Evolutionary conservation across 2,888 invertebrate genomes (phyloP).

Genomic region (Allacma fusca): DNA sequence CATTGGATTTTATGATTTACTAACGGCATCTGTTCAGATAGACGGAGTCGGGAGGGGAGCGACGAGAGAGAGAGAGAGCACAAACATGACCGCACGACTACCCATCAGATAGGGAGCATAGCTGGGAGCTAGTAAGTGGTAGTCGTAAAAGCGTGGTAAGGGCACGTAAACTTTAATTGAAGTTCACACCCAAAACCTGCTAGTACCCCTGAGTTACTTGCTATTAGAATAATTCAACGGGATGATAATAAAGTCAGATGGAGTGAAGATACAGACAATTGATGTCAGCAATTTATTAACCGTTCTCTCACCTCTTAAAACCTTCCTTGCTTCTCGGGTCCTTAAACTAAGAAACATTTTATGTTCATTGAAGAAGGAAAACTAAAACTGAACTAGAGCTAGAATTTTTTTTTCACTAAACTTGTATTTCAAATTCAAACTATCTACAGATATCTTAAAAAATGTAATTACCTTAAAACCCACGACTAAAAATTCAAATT

Average conservation of each 20-base stretch:
- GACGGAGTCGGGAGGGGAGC: neutral
- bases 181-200: constrained; percentile 13
- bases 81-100: neutral
- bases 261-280: constrained; percentile 1
- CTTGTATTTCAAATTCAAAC: no score
- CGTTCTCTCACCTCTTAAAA: neutral
- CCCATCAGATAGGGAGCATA: neutral
- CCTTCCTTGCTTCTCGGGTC: neutral
- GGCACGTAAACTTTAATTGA: constrained; percentile 21
- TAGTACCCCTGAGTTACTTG: constrained; percentile 5
- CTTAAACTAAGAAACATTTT: no score
- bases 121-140: constrained; percentile 17
- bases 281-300: constrained; percentile 10
- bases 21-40: neutral
- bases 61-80: neutral
- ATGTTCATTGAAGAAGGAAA: no score
- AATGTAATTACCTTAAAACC: no score
- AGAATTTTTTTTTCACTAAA: no score
- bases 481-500: no score
- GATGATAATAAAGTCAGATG: constrained; percentile 20
- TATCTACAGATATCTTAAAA: no score
- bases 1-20: constrained; percentile 13
- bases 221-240: constrained; percentile 21
- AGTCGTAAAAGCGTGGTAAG: constrained; percentile 18
- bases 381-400: no score